Evolutionary conservation across 2,113 vertebrate genomes (phyloP), one percentile per base, ranked within the genome.

Genomic region (Amblyopsis rosae): DNA sequence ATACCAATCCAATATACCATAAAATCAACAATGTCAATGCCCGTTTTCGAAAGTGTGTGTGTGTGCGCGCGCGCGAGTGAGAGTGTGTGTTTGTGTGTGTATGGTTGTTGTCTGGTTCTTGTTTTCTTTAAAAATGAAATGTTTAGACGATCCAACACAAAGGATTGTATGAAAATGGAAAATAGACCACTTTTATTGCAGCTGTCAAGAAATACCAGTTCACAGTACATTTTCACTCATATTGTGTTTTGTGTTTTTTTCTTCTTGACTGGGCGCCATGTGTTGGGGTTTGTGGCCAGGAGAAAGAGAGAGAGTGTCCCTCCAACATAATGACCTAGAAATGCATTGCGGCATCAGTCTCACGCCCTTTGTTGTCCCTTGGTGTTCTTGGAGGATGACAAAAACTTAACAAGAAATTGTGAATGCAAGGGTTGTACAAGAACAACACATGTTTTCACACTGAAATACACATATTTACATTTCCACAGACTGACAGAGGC

Each of bases 131-230:
- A 1, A 54, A 5, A 15, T 19, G 4, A 57, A 9, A 57, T 11
- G 55, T 57, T 57, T 8, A 45, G n/a, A 0, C 41, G 32, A 59
- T 15, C 2, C 17, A 62, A 70, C 12, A 1, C 11, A 12, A 65
- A 46, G 0, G 17, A 80, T 57, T 62, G 1, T 50, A 50, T 9
- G 15, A 80, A 13, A 87, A 68, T 56, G 86, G 60, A 86, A 92
- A 92, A 90, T 82, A 80, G 62, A 84, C 65, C 76, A 69, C 53
- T 79, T 80, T 92, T 89, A 90, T 74, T 86, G 75, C 62, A 41
- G 67, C 89, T 90, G 87, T 75, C 51, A 17, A 49, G 67, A 86
- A 11, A 67, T 32, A 77, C 41, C 77, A 35, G 46, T 46, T 60
- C 58, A 74, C 66, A 73, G 60, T 56, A 83, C 74, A 83, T 56